A percentile compares a stretch with the other conserved stretches of the same genome.
phyloP scores from a whole-genome alignment of 2,113 vertebrate species.

The Argyrosomus japonicus region DNA sequence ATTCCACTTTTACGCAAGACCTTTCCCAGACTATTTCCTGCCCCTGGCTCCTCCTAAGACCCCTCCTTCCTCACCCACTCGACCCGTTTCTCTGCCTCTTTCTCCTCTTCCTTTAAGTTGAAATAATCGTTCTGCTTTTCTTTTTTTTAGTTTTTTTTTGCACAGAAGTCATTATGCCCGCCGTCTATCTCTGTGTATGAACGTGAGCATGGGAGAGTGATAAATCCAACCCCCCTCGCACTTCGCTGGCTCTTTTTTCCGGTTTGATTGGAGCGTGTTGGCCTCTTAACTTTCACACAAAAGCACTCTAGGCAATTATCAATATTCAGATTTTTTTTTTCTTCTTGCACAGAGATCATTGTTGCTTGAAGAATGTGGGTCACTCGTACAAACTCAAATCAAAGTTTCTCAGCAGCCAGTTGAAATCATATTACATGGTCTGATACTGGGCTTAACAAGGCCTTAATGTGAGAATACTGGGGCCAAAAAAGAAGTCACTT shows the following conservation, averaged over 20 bases:
- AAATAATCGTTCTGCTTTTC: slow-evolving; percentile 72
- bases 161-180: slow-evolving; percentile 79
- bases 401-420: slow-evolving; percentile 74
- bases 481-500: slow-evolving; percentile 36
- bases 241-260: slow-evolving; percentile 38
- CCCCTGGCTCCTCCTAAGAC: slow-evolving; percentile 79
- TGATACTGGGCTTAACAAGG: slow-evolving; percentile 53
- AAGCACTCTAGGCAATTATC: slow-evolving; percentile 83
- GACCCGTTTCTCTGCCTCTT: slow-evolving; percentile 44
- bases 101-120: slow-evolving; percentile 69
- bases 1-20: slow-evolving; percentile 82
- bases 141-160: slow-evolving; percentile 4
- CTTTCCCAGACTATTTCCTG: slow-evolving; percentile 84
- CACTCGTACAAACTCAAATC: slow-evolving; percentile 76
- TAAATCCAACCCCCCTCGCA: slow-evolving; percentile 65
- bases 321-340: slow-evolving; percentile 77
- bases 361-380: slow-evolving; percentile 83
- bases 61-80: slow-evolving; percentile 9
- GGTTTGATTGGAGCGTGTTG: slow-evolving; percentile 72
- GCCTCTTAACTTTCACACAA: slow-evolving; percentile 76
- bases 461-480: slow-evolving; percentile 50
- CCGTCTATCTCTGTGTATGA: slow-evolving; percentile 77
- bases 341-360: slow-evolving; percentile 62
- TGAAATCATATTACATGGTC: slow-evolving; percentile 79
- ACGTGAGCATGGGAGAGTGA: slow-evolving; percentile 71